Evolutionary conservation across 2,797 vertebrate species (phyloP).

Genomic region (Pseudomugil gertrudae): DNA sequence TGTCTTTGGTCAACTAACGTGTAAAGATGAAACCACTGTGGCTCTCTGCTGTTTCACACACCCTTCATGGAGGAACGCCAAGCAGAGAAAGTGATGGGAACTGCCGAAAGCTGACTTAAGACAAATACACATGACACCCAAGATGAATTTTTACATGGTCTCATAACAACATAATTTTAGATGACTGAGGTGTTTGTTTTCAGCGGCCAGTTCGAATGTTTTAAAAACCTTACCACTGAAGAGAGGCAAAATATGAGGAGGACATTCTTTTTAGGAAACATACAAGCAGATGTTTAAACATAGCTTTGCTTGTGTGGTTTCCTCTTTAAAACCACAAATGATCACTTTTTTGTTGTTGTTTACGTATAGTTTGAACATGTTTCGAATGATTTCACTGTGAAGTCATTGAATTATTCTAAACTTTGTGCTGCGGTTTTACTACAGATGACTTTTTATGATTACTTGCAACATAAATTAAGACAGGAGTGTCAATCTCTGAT

Average conservation of each 20-base stretch:
- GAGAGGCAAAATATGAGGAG: constrained; percentile 16
- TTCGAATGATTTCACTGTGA: not conserved
- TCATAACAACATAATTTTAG: constrained; percentile 34
- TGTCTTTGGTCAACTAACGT: constrained; percentile 11
- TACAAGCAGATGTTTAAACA: constrained; percentile 57
- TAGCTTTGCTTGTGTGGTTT: constrained; percentile 53
- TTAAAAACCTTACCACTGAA: constrained; percentile 40
- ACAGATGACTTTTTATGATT: not conserved
- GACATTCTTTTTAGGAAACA: constrained; percentile 18
- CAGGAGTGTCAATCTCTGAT: too few species aligned
- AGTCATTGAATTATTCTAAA: not conserved
- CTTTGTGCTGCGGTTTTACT: not conserved
- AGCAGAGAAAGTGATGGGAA: not conserved
- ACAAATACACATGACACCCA: constrained; percentile 33
- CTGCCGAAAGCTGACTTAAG: constrained; percentile 8
- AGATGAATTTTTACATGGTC: constrained; percentile 27
- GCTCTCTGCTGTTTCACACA: not conserved
- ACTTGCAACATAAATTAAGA: constrained; percentile 2
- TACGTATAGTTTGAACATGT: constrained; percentile 34
- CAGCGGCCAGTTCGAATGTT: constrained; percentile 25
- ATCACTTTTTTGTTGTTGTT: constrained; percentile 13
- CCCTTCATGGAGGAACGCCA: not conserved
- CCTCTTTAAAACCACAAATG: constrained; percentile 53
- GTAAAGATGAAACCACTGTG: not conserved
- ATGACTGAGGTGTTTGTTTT: constrained; percentile 36